phyloP scores from a whole-genome alignment of 2,888 invertebrate species.

The Drosophila glabriapex region DNA sequence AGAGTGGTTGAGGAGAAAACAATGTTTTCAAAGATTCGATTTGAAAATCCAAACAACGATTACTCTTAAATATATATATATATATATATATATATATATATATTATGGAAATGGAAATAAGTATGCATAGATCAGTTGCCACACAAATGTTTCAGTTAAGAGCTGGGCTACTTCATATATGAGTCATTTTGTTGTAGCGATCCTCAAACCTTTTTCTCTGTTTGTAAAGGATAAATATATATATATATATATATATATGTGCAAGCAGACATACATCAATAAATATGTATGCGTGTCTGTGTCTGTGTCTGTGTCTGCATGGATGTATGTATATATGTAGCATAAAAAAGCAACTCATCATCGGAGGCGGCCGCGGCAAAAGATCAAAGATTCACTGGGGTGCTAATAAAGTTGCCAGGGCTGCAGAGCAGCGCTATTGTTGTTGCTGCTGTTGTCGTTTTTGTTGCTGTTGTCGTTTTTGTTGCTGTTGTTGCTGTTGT shows the following conservation, averaged over 20 bases:
- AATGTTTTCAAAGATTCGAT: neutral
- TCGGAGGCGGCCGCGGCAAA: conserved; percentile 48
- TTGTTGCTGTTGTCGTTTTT: neutral
- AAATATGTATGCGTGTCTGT: too few species aligned
- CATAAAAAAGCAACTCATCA: conserved; percentile 34
- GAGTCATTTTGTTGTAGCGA: neutral
- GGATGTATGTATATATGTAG: neutral
- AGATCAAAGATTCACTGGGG: conserved; percentile 63
- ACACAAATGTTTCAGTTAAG: neutral
- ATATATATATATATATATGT: too few species aligned
- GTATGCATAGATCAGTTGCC: neutral
- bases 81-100: neutral
- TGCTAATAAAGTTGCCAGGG: conserved; percentile 74
- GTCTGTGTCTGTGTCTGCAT: too few species aligned
- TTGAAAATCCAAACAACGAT: too few species aligned
- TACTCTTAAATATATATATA: neutral
- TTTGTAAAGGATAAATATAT: neutral
- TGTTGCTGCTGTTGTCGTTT: conserved; percentile 18
- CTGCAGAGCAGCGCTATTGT: conserved; percentile 6
- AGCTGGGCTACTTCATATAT: neutral
- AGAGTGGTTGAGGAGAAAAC: too few species aligned
- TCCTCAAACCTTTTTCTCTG: neutral
- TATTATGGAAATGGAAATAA: neutral
- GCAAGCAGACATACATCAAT: too few species aligned
- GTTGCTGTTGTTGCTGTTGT: conserved; percentile 13